Evolutionary conservation across 2,888 invertebrate genomes (phyloP).

Genomic region (Phasia obesa): DNA sequence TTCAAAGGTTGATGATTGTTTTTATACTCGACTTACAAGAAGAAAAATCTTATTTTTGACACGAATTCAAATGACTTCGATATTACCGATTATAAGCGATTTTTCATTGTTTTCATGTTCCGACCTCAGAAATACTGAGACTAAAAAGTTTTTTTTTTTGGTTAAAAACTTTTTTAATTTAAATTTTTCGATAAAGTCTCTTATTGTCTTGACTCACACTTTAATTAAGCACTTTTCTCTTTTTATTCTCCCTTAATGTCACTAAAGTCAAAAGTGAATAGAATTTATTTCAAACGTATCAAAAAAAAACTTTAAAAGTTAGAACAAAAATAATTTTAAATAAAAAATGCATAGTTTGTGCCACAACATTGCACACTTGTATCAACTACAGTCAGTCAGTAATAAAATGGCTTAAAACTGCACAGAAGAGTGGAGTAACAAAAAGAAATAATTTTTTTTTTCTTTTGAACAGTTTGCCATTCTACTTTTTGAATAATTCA

Average conservation of each 20-base stretch:
- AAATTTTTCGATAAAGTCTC: no score
- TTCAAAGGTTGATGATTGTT: no score
- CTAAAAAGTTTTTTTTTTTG: no score
- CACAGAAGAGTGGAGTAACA: not conserved
- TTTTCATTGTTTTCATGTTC: no score
- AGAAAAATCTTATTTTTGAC: no score
- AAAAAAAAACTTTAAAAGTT: not conserved
- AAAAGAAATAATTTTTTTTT: slow-evolving; percentile 12
- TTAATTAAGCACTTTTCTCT: no score
- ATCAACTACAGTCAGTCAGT: not conserved
- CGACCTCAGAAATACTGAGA: no score
- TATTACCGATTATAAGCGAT: no score
- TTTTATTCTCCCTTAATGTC: not conserved
- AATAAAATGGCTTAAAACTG: slow-evolving; percentile 13
- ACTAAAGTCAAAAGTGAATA: slow-evolving; percentile 5
- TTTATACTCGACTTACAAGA: no score
- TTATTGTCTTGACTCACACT: no score
- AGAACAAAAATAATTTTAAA: slow-evolving; percentile 5
- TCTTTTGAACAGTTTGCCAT: slow-evolving; percentile 51
- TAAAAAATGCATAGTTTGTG: slow-evolving; percentile 37
- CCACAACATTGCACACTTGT: not conserved
- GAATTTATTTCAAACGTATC: slow-evolving; percentile 11
- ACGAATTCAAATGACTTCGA: no score
- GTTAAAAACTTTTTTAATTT: no score
- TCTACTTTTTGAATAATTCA: slow-evolving; percentile 69